phyloP scores from a whole-genome alignment of 2,113 vertebrate genomes.

The Procavia capensis region DNA sequence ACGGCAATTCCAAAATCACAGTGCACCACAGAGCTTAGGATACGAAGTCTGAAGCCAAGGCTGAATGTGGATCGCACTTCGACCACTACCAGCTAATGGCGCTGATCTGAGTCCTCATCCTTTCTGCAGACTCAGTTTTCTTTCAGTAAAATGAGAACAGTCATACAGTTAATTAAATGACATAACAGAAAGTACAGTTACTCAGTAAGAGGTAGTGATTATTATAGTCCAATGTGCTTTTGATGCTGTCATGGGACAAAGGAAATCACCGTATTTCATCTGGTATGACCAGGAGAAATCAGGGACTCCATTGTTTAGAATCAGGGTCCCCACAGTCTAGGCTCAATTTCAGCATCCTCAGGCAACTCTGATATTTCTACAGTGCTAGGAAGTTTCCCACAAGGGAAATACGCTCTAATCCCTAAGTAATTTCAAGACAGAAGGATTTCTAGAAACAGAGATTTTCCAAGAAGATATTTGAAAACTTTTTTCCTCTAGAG shows the following conservation, averaged over 20 bases:
- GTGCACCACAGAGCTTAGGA: background rate
- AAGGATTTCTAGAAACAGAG: slow-evolving; percentile 16
- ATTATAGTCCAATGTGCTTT: background rate
- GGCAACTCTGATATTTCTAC: background rate
- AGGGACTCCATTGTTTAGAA: background rate
- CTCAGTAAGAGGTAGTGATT: background rate
- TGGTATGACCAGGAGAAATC: background rate
- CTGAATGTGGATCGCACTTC: background rate
- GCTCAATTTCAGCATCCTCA: background rate
- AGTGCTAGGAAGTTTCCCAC: background rate
- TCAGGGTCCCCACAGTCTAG: background rate
- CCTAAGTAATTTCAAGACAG: background rate
- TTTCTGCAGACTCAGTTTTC: slow-evolving; percentile 10
- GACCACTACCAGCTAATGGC: background rate
- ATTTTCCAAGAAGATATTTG: slow-evolving; percentile 52
- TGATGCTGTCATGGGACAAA: slow-evolving; percentile 11
- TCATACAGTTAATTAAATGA: slow-evolving; percentile 23
- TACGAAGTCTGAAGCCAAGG: background rate
- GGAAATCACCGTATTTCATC: background rate
- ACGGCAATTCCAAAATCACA: slow-evolving; percentile 46
- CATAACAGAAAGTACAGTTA: background rate
- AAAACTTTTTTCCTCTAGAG: slow-evolving; percentile 38
- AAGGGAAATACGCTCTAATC: background rate
- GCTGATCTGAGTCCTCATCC: background rate
- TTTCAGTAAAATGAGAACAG: slow-evolving; percentile 20